phyloP scores from a whole-genome alignment of 2,888 invertebrate species.

The Drosophila yooni region DNA sequence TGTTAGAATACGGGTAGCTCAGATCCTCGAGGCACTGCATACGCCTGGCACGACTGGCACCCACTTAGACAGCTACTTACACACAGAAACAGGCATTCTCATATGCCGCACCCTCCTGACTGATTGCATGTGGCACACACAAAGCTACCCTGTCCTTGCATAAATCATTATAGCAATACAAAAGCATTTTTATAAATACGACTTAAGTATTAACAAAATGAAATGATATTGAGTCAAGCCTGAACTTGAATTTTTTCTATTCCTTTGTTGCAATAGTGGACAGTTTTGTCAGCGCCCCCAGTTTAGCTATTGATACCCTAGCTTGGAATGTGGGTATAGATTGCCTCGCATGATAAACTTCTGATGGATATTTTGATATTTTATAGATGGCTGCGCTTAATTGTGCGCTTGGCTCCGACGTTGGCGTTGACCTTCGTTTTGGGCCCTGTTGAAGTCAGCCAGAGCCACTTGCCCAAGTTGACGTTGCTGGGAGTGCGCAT shows the following conservation, averaged over 20 bases:
- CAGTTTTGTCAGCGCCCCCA: background rate
- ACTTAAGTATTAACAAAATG: background rate
- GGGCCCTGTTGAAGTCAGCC: conserved; percentile 22
- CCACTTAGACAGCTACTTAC: conserved; percentile 64
- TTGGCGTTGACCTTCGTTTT: conserved; percentile 43
- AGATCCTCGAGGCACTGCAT: conserved; percentile 21
- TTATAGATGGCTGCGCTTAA: conserved; percentile 63
- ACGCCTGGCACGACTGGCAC: conserved; percentile 30
- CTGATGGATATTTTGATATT: conserved; percentile 50
- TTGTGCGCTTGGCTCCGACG: conserved; percentile 41
- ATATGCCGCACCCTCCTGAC: conserved; percentile 36
- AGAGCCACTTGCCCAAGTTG: conserved; percentile 19
- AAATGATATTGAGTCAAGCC: background rate
- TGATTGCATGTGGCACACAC: conserved; percentile 7
- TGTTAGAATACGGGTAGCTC: conserved; percentile 34
- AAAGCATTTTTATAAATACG: background rate
- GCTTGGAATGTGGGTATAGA: background rate
- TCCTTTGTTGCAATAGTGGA: background rate
- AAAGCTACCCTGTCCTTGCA: conserved; percentile 26
- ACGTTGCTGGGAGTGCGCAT: conserved; percentile 29
- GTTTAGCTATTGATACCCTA: conserved; percentile 1
- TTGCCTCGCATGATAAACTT: conserved; percentile 24
- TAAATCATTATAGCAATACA: background rate
- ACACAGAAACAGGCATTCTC: conserved; percentile 44
- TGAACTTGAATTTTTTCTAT: background rate